Base-by-base conservation (phyloP, 2,797 vertebrate genomes). In the Meriones psammophilus region DNA sequence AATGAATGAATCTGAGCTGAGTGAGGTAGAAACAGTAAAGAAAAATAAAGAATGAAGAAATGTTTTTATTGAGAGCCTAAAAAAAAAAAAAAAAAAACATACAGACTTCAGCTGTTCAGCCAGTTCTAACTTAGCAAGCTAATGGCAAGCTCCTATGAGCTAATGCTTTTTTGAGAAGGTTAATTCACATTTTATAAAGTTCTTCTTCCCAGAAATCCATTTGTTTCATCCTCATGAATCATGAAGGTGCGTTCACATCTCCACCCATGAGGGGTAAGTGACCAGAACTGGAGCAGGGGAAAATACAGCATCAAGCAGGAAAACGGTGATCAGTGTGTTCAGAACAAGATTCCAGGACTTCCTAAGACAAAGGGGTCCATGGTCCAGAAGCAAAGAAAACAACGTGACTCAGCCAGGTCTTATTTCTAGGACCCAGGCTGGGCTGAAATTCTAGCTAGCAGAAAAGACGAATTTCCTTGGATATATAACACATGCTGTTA, bases 1-100 rank as follows among this genome's bases (percentile, higher is more conserved):
- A 96, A 54, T 81, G 83, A 96, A 54, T n/a, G 33, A 64, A 71
- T 96, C 77, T 93, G 42, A 94, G 9, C 58, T 88, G 33, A 93
- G 33, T 77, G 14, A 94, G 50, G n/a, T 62, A 28, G 33, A 96
- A 94, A 92, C 36, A 13, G 76, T 39, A 28, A 93, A 77, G 80
- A 28, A 74, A 60, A 69, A 76, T 33, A 87, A 33, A 92, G 66
- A 88, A 85, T 74, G 6, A 97, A 96, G 73, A 83, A 89, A 81
- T 8, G 60, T 24, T 28, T 58, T 8, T 68, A 88, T 56, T 79
- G 56, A 36, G 28, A 95, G 17, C 5, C 62, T 88, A 91, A 66
- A 4, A 33, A 46, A 86, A 92, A 89, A 91, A 26, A 39, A 39
- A n/a, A n/a, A n/a, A n/a, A n/a, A n/a, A n/a, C 5, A n/a, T 7